These are phyloP conservation scores for Lamellibrachia satsuma DNA, from an alignment of 2,888 invertebrate genomes.

Conservation along the genomic window DNA sequence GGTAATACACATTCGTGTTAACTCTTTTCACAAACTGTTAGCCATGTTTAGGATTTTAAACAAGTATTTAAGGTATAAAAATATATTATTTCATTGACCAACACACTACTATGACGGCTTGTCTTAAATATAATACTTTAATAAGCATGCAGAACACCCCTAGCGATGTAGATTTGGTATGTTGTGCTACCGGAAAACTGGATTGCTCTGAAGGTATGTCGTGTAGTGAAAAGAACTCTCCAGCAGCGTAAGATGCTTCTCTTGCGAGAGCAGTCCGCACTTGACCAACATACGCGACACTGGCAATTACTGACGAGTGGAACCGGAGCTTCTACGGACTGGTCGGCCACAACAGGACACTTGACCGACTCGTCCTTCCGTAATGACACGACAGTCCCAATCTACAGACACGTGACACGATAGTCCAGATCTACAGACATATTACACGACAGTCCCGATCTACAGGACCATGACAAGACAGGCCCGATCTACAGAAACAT, in stretches of 20 bases:
- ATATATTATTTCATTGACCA: background rate
- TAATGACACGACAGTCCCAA: background rate
- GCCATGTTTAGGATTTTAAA: background rate
- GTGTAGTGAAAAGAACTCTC: background rate
- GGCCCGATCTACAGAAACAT: too few relatives aligned
- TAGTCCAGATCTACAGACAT: background rate
- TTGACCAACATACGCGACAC: background rate
- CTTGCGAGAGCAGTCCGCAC: background rate
- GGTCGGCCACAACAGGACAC: background rate
- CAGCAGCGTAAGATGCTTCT: background rate
- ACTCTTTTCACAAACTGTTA: background rate
- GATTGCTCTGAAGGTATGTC: background rate
- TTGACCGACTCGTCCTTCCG: background rate
- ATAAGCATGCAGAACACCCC: background rate
- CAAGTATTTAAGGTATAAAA: background rate
- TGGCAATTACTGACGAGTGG: background rate
- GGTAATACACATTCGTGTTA: background rate
- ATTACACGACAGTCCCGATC: background rate
- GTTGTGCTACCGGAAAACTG: background rate
- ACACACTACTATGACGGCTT: too few relatives aligned
- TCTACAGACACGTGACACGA: background rate
- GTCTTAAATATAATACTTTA: background rate
- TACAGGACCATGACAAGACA: background rate
- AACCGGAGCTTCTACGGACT: background rate
- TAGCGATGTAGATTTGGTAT: background rate